Percentiles rank a stretch among this genome's conserved stretches.
Evolutionary conservation across 2,113 vertebrate genomes (phyloP).

Genomic region (Thalassoma bifasciatum): DNA sequence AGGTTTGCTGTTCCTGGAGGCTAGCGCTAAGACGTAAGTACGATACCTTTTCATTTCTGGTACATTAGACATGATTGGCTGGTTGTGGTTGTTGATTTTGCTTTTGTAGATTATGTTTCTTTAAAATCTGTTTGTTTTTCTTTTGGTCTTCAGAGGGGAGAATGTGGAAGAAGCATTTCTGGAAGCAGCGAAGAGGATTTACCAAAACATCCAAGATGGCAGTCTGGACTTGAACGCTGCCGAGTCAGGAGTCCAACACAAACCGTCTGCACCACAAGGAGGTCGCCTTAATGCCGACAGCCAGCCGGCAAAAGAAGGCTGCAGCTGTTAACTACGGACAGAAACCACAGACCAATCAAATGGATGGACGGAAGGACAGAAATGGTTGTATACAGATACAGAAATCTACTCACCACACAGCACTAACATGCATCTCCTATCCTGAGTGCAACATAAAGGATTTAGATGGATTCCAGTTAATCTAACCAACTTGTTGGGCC

Average conservation of each 20-base stretch:
- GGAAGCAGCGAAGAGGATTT: slow-evolving; percentile 98
- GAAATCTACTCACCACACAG: slow-evolving; percentile 12
- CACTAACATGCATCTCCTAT: slow-evolving; percentile 5
- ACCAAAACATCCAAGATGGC: slow-evolving; percentile 99
- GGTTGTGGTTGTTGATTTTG: not conserved
- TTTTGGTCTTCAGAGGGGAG: slow-evolving; percentile 87
- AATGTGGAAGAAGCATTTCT: slow-evolving; percentile 98
- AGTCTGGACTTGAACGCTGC: slow-evolving; percentile 98
- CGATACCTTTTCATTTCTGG: not conserved
- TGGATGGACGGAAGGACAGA: not conserved
- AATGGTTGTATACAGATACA: slow-evolving; percentile 12
- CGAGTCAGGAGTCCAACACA: slow-evolving; percentile 97
- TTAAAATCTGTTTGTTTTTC: not conserved
- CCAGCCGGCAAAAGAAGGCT: slow-evolving; percentile 95
- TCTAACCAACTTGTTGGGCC: not conserved
- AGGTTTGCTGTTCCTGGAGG: slow-evolving; percentile 97
- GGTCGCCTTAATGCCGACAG: slow-evolving; percentile 93
- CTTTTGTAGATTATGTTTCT: not conserved
- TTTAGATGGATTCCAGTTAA: slow-evolving; percentile 9
- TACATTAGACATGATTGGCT: not conserved
- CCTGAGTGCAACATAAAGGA: not conserved
- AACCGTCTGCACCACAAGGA: slow-evolving; percentile 94
- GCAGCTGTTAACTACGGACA: slow-evolving; percentile 89
- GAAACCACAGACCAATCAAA: slow-evolving; percentile 20
- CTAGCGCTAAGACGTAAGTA: slow-evolving; percentile 99